Conservation (phyloP, 1,140 invertebrate species). For the Hetaerina americana region DNA sequence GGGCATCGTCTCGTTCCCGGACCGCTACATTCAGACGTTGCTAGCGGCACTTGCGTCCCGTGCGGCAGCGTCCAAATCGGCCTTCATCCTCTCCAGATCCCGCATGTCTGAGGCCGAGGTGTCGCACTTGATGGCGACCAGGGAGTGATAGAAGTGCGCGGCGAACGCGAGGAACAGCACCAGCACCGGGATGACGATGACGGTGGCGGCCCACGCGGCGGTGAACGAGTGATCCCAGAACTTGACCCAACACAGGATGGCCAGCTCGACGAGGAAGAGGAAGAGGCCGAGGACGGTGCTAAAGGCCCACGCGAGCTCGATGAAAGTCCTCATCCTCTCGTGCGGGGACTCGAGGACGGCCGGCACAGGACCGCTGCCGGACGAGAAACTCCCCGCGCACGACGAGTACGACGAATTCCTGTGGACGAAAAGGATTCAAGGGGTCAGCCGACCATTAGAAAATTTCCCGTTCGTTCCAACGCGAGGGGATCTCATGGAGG, state of each 20-base stretch:
- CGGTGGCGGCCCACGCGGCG: conserved; percentile 68
- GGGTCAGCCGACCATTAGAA: too few species aligned
- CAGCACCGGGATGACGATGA: conserved; percentile 78
- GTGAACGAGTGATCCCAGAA: conserved; percentile 68
- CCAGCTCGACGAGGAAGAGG: conserved; percentile 62
- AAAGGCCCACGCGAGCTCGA: conserved; percentile 87
- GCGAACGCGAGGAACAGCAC: conserved; percentile 78
- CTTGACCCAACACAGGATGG: conserved; percentile 81
- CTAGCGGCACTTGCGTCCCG: not conserved
- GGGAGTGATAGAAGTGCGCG: conserved; percentile 75
- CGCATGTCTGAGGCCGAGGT: conserved; percentile 49
- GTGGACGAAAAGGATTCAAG: too few species aligned
- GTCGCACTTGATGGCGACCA: conserved; percentile 72
- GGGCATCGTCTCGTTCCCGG: too few species aligned
- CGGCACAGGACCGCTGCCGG: not conserved
- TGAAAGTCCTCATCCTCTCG: conserved; percentile 50
- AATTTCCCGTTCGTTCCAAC: too few species aligned
- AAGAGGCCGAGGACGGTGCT: conserved; percentile 81
- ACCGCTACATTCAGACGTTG: not conserved
- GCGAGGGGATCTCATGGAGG: too few species aligned
- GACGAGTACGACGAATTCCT: not conserved
- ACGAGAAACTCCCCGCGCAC: not conserved
- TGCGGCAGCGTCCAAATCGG: conserved; percentile 43
- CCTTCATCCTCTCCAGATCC: conserved; percentile 55
- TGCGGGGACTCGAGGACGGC: conserved; percentile 46